These are phyloP conservation scores for Alosa sapidissima DNA, from an alignment of 2,797 vertebrate genomes.

Conservation along the genomic window DNA sequence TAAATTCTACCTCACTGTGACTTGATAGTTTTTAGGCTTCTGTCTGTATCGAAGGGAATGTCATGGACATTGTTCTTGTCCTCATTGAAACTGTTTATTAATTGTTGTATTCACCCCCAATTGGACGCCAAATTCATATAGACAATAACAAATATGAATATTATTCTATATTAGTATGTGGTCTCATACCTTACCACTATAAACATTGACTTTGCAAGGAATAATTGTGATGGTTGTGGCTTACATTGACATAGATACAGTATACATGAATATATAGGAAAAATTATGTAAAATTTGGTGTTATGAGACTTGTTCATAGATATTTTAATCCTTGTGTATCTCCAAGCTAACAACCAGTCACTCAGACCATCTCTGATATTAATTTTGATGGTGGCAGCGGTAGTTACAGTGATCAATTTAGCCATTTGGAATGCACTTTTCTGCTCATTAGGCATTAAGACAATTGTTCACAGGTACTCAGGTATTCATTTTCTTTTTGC, in stretches of 20 bases:
- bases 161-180: too few relatives aligned
- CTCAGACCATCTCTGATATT: background rate
- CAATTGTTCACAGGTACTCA: background rate
- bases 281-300: background rate
- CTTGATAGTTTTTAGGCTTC: background rate
- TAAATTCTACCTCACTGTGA: background rate
- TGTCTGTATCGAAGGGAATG: background rate
- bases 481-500: background rate
- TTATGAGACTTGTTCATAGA: background rate
- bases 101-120: background rate
- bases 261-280: too few relatives aligned
- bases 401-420: background rate
- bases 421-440: background rate
- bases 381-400: background rate
- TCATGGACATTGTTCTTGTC: background rate
- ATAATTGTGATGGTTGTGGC: background rate
- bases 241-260: background rate
- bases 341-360: background rate
- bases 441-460: background rate
- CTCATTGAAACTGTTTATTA: background rate
- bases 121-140: background rate
- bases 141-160: background rate
- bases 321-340: background rate
- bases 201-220: background rate
- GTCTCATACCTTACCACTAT: too few relatives aligned